Percentiles rank a stretch among this genome's conserved stretches.
Evolutionary conservation across 2,113 vertebrate species (phyloP).

Genomic region (Oenanthe oenanthe): DNA sequence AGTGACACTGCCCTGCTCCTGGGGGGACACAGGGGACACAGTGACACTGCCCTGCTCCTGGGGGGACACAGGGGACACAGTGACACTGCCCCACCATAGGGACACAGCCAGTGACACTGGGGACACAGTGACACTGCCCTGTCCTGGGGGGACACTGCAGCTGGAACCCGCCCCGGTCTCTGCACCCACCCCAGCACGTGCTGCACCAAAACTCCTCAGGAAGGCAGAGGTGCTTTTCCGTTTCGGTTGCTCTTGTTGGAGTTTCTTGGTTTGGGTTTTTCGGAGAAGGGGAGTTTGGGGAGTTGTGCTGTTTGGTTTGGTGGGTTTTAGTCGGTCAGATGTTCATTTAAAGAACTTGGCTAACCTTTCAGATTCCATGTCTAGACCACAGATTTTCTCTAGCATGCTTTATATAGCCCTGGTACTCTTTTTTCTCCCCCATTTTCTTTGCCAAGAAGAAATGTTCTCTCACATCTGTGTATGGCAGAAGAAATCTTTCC

Average conservation of each 20-base stretch:
- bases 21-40: no score
- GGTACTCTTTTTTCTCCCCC: not conserved
- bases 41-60: no score
- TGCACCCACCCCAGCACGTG: not conserved
- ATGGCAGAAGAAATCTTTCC: conserved; percentile 66
- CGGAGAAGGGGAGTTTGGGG: not conserved
- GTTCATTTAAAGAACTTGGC: not conserved
- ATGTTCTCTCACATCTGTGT: conserved; percentile 68
- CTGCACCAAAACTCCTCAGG: not conserved
- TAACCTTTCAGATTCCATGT: not conserved
- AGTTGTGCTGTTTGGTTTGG: not conserved
- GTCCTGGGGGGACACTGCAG: no score
- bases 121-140: no score
- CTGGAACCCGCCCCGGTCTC: no score
- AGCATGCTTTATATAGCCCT: conserved; percentile 3
- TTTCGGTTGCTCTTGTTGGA: not conserved
- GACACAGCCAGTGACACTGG: no score
- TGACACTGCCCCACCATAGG: no score
- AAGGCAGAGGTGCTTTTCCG: no score
- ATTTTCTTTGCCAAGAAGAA: conserved; percentile 28
- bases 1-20: no score
- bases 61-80: no score
- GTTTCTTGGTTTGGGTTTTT: not conserved
- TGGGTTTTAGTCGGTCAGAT: not conserved
- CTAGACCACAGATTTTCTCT: not conserved